Conservation (phyloP, 1,140 invertebrate genomes). For the Stenopsyche tienmushanensis region DNA sequence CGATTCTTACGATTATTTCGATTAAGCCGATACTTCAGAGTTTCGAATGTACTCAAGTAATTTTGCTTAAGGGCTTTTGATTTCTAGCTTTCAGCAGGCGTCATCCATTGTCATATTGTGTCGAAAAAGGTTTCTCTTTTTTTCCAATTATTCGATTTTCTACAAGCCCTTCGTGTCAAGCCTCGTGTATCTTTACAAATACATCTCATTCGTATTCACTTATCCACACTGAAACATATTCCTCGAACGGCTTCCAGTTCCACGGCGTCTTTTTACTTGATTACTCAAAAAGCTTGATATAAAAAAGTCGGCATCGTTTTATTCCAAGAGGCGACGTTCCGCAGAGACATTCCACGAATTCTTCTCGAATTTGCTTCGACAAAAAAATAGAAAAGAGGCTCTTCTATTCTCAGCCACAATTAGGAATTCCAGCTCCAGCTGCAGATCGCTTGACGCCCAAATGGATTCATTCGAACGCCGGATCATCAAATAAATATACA, state of each 20-base stretch:
- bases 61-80: too few species aligned
- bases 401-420: too few species aligned
- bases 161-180: neutral
- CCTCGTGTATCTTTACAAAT: neutral
- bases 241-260: conserved; percentile 1
- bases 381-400: too few species aligned
- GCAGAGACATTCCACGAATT: neutral
- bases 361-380: too few species aligned
- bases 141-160: conserved; percentile 5
- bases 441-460: too few species aligned
- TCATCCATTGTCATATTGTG: neutral
- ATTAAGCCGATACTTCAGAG: too few species aligned
- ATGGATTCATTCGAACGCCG: too few species aligned
- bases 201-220: neutral
- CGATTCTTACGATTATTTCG: too few species aligned
- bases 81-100: too few species aligned
- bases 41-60: too few species aligned
- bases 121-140: neutral
- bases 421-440: too few species aligned
- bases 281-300: conserved; percentile 12
- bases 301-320: conserved; percentile 2
- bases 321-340: neutral
- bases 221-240: neutral
- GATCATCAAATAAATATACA: too few species aligned
- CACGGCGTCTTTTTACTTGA: conserved; percentile 10